Conservation (phyloP, 2,797 vertebrate genomes). For the Anolis apletophallus region DNA sequence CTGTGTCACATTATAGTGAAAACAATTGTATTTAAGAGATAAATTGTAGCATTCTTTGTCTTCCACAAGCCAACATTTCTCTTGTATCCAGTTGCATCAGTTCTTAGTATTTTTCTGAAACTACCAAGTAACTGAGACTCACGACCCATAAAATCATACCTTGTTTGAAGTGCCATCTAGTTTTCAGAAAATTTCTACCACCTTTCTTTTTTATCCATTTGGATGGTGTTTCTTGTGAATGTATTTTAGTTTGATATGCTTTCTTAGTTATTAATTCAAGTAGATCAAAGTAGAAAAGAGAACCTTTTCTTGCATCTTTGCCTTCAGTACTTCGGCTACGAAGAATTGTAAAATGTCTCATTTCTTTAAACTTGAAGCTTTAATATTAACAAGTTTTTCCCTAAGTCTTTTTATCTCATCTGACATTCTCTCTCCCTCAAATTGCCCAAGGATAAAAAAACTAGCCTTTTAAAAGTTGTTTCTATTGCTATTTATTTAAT, state of each 20-base stretch:
- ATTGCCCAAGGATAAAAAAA: background rate
- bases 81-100: conserved; percentile 16
- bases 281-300: background rate
- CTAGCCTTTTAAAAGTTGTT: background rate
- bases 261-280: conserved; percentile 18
- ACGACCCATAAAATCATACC: background rate
- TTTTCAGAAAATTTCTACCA: conserved; percentile 11
- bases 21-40: background rate
- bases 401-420: conserved; percentile 16
- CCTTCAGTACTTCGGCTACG: conserved; percentile 29
- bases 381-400: conserved; percentile 9
- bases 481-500: too few species aligned
- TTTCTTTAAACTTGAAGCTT: background rate
- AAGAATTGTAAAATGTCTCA: background rate
- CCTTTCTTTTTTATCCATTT: conserved; percentile 30
- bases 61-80: background rate
- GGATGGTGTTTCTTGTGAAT: conserved; percentile 19
- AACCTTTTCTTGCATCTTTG: conserved; percentile 21
- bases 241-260: background rate
- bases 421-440: background rate
- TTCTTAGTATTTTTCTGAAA: conserved; percentile 8
- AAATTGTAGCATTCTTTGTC: background rate
- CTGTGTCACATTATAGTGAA: background rate
- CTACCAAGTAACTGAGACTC: background rate
- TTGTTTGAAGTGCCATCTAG: conserved; percentile 24